phyloP scores from a whole-genome alignment of 2,888 invertebrate genomes.

The Meta bourneti region DNA sequence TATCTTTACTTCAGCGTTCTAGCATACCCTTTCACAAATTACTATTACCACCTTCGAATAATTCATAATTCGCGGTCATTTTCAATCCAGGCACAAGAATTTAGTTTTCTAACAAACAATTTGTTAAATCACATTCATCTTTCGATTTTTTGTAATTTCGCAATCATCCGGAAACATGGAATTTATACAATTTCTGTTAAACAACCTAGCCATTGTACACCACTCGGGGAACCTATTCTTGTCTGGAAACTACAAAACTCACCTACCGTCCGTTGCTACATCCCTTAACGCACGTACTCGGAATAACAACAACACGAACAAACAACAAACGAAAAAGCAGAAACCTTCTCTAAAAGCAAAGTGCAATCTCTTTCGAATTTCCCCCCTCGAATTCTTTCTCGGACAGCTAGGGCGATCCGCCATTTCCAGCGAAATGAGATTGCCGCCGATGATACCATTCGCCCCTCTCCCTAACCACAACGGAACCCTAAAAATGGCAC shows the following conservation, averaged over 20 bases:
- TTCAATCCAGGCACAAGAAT: no score
- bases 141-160: no score
- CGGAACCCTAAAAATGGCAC: conserved; percentile 15
- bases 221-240: background rate
- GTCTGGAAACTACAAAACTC: background rate
- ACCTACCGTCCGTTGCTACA: background rate
- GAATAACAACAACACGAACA: no score
- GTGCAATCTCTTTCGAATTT: conserved; percentile 16
- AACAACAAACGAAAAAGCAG: background rate
- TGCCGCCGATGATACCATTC: background rate
- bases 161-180: no score
- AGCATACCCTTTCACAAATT: no score
- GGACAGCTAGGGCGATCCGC: background rate
- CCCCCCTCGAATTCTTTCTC: background rate
- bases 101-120: no score
- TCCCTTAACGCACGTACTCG: no score
- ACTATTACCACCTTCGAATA: no score
- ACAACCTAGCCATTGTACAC: background rate
- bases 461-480: background rate
- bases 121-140: no score
- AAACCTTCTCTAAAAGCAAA: background rate
- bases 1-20: no score
- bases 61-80: no score
- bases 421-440: background rate
- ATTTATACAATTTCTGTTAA: background rate